Base-by-base conservation (phyloP, 2,888 invertebrate species). In the Spicauda simplicius region DNA sequence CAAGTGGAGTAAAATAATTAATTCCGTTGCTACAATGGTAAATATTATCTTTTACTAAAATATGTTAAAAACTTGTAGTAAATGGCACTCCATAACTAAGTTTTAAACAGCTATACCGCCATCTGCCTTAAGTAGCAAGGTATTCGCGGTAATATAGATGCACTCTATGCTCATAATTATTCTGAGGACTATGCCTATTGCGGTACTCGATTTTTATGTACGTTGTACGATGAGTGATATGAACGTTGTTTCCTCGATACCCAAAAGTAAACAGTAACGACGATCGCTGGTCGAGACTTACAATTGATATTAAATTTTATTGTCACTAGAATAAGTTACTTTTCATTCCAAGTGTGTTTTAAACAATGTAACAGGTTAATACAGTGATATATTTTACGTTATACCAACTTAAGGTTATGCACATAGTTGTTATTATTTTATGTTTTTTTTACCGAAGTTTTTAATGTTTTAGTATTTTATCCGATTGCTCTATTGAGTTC, bases 281-380 rank as follows among this genome's bases (percentile, higher is more conserved):
- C 41, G 41, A 45, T 54, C 54, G 62, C 57, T 57, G 45, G 45
- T 18, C 62, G 41, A 62, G 25, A 62, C 25, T 11, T 25, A 25
- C 5, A 6, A 33, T 62, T 53, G 20, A 41, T 14, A 54, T 54
- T 54, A 4, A 52, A 16, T 30, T 37, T 20, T 8, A 16, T 55
- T 19, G 16, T 58, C 12, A 20, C 10, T 63, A 45, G 14, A 30
- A 12, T 62, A 41, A 19, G 53, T 54, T 62, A 18, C 7, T n/a
- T 63, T 63, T 45, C 54, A 48, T 64, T 64, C 50, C 57, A 56
- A 18, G 41, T 41, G 12, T 20, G 48, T 48, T 63, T 30, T 55
- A 45, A 12, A 19, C 55, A 41, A 14, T 14, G 16, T 50, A 53
- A 33, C 52, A 61, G 16, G 56, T 33, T 37, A 52, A 50, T 57